Evolutionary conservation across 2,888 invertebrate genomes (phyloP).

Genomic region (Andrena haemorrhoa): DNA sequence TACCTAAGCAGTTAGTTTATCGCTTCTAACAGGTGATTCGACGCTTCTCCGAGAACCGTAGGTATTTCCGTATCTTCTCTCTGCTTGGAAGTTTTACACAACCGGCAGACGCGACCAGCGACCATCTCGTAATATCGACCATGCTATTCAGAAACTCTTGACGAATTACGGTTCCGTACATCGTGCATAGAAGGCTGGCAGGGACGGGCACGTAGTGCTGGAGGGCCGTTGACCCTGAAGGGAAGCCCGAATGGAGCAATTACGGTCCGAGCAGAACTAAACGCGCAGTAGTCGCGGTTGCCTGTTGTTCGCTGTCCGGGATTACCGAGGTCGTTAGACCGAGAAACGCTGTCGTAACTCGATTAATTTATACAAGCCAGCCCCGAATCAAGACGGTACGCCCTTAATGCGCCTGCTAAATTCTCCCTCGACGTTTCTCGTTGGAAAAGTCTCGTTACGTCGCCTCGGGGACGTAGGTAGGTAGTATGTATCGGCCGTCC

Average conservation of each 20-base stretch:
- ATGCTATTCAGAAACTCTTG: background rate
- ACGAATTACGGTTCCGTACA: background rate
- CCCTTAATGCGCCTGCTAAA: background rate
- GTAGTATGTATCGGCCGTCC: too few relatives aligned
- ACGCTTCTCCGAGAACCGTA: background rate
- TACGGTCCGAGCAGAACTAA: constrained; percentile 22
- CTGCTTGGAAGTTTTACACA: background rate
- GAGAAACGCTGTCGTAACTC: constrained; percentile 25
- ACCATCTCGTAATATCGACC: background rate
- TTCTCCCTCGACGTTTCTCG: background rate
- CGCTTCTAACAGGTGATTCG: too few relatives aligned
- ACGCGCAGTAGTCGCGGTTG: constrained; percentile 20
- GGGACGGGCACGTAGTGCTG: background rate
- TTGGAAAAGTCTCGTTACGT: background rate
- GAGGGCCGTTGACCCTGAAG: constrained; percentile 4
- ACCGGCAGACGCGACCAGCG: background rate
- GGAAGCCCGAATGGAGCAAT: constrained; percentile 19
- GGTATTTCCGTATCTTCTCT: background rate
- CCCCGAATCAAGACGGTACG: constrained; percentile 10
- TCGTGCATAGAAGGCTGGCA: background rate
- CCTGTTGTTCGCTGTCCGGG: constrained; percentile 18
- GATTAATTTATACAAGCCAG: constrained; percentile 35
- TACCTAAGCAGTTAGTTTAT: too few relatives aligned
- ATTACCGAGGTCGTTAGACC: constrained; percentile 42
- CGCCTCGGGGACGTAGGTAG: background rate